Percentiles rank a stretch among this genome's conserved stretches.
phyloP scores from a whole-genome alignment of 2,113 vertebrate genomes.

The Clarias macrocephalus region DNA sequence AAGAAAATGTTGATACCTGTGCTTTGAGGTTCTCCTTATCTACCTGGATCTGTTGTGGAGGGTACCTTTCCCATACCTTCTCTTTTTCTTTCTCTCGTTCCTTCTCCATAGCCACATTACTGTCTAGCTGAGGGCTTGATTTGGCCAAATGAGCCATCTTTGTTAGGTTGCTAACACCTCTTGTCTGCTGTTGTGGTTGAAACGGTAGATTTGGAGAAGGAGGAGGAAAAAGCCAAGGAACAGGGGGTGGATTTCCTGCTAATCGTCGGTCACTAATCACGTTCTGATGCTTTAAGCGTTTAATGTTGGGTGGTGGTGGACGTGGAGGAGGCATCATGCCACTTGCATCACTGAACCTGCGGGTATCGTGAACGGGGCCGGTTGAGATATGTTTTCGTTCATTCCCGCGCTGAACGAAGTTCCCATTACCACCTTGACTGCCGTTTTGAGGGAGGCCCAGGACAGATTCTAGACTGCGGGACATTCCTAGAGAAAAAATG shows the following conservation, averaged over 20 bases:
- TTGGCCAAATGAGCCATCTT: slow-evolving; percentile 66
- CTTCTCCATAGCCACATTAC: slow-evolving; percentile 41
- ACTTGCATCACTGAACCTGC: slow-evolving; percentile 69
- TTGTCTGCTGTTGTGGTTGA: slow-evolving; percentile 20
- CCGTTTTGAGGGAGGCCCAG: slow-evolving; percentile 49
- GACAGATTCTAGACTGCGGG: slow-evolving; percentile 82
- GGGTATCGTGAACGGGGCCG: slow-evolving; percentile 54
- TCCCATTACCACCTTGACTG: neutral
- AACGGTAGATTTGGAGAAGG: slow-evolving; percentile 45
- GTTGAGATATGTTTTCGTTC: slow-evolving; percentile 43
- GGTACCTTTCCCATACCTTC: slow-evolving; percentile 57
- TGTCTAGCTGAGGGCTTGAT: slow-evolving; percentile 69
- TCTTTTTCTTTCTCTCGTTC: slow-evolving; percentile 56
- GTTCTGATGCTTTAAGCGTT: slow-evolving; percentile 48
- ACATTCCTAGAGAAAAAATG: slow-evolving; percentile 69
- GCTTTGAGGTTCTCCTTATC: slow-evolving; percentile 57
- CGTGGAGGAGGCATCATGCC: slow-evolving; percentile 59
- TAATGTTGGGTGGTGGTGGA: slow-evolving; percentile 68
- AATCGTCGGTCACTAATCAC: slow-evolving; percentile 46
- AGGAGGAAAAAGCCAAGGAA: neutral
- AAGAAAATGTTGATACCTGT: slow-evolving; percentile 54
- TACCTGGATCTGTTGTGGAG: slow-evolving; percentile 49
- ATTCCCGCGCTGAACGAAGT: slow-evolving; percentile 46
- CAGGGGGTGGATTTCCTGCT: neutral
- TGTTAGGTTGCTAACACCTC: slow-evolving; percentile 54